These are phyloP conservation scores for Tauraco hartlaubi DNA, from an alignment of 2,797 vertebrate species.

Conservation along the genomic window DNA sequence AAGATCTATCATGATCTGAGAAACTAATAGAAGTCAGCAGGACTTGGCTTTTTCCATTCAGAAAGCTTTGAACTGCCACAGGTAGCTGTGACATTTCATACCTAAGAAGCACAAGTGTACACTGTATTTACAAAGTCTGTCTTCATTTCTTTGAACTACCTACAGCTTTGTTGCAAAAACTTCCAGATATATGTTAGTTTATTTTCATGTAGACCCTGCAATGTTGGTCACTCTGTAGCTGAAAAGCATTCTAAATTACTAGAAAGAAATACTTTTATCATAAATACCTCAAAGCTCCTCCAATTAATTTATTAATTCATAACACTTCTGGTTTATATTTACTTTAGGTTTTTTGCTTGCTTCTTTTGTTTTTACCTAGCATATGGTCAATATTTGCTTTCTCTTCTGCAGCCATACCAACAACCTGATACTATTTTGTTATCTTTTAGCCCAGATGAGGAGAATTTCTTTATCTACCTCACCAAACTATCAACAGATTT, in stretches of 20 bases:
- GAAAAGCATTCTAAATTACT: background rate
- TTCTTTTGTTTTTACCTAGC: background rate
- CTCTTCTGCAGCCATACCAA: background rate
- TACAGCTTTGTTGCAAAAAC: constrained; percentile 10
- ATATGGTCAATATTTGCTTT: background rate
- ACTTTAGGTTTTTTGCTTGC: background rate
- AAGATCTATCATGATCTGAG: background rate
- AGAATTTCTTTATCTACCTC: background rate
- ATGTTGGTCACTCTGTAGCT: background rate
- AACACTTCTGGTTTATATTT: background rate
- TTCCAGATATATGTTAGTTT: background rate
- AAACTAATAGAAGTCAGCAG: background rate
- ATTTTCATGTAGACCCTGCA: background rate
- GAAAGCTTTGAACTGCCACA: background rate
- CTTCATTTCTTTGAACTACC: background rate
- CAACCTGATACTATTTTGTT: background rate
- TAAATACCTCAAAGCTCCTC: background rate
- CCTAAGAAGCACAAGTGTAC: background rate
- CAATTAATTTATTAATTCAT: background rate
- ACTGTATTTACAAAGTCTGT: background rate
- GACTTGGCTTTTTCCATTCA: background rate
- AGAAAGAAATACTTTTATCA: background rate
- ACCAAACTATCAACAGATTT: background rate
- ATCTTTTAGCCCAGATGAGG: background rate
- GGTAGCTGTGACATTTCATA: constrained; percentile 2